phyloP scores from a whole-genome alignment of 2,797 vertebrate species.

The Sitta carolinensis region DNA sequence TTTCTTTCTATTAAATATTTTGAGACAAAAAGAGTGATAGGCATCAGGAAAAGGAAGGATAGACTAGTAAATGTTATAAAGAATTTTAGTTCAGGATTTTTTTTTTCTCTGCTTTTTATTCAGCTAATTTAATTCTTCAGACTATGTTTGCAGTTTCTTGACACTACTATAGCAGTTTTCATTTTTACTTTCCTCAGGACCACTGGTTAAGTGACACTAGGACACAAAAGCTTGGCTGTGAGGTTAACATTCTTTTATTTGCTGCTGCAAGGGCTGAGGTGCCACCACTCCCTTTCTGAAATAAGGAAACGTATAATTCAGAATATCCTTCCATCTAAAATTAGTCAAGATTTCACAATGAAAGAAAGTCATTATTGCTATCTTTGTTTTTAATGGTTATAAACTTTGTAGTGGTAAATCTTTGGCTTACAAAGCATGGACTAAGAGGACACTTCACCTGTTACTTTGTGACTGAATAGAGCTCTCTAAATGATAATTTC shows the following conservation, averaged over 20 bases:
- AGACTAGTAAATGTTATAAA: not conserved
- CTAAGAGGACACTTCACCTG: not conserved
- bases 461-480: not conserved
- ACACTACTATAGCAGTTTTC: not conserved
- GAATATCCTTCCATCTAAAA: not conserved
- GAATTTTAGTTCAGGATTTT: not conserved
- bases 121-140: not conserved
- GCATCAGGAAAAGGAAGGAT: not conserved
- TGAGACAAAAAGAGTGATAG: not conserved
- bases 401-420: not conserved
- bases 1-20: not conserved
- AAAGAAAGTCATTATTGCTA: not conserved
- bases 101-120: not conserved
- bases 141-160: not conserved
- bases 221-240: not conserved
- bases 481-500: not conserved
- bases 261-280: not conserved
- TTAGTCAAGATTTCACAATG: not conserved
- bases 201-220: not conserved
- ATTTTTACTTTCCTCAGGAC: not conserved
- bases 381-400: not conserved
- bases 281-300: not conserved
- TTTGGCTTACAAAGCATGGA: not conserved
- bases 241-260: not conserved
- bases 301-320: not conserved